Evolutionary conservation across 2,888 invertebrate genomes (phyloP).

Genomic region (Heliconius charithonia): DNA sequence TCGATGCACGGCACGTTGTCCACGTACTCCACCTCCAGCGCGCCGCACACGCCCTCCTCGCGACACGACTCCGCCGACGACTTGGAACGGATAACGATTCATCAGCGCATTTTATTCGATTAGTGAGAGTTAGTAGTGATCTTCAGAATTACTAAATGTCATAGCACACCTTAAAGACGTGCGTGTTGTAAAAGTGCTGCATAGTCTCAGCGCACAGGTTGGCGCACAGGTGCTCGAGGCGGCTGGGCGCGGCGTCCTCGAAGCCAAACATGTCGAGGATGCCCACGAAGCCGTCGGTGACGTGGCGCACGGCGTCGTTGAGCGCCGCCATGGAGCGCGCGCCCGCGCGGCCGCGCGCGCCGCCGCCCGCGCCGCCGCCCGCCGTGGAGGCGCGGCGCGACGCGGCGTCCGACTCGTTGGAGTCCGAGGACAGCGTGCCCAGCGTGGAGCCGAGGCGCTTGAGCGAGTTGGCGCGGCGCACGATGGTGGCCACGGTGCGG

Average conservation of each 20-base stretch:
- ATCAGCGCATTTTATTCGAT: neutral
- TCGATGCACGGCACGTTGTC: constrained; percentile 98
- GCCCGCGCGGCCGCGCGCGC: constrained; percentile 88
- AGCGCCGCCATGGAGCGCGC: constrained; percentile 96
- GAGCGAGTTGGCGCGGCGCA: constrained; percentile 95
- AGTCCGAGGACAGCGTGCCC: constrained; percentile 94
- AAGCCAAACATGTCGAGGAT: constrained; percentile 99
- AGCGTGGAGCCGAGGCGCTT: constrained; percentile 93
- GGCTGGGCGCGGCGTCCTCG: constrained; percentile 95
- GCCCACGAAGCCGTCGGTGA: constrained; percentile 97
- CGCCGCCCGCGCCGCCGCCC: constrained; percentile 92
- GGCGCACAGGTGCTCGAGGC: constrained; percentile 96
- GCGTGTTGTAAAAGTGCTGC: constrained; percentile 99
- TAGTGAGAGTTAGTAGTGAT: neutral
- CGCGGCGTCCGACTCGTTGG: constrained; percentile 94
- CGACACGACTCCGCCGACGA: constrained; percentile 89
- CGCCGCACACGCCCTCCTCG: constrained; percentile 95
- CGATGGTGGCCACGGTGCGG: constrained; percentile 96
- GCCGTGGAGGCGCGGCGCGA: constrained; percentile 93
- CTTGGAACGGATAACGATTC: constrained; percentile 29
- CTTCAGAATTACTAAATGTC: neutral
- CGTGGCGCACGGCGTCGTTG: constrained; percentile 95
- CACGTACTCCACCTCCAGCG: constrained; percentile 95
- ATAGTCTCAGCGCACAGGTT: constrained; percentile 98
- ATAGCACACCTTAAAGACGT: constrained; percentile 93